Base-by-base conservation (phyloP, 2,797 vertebrate genomes). In the Tinamus major region DNA sequence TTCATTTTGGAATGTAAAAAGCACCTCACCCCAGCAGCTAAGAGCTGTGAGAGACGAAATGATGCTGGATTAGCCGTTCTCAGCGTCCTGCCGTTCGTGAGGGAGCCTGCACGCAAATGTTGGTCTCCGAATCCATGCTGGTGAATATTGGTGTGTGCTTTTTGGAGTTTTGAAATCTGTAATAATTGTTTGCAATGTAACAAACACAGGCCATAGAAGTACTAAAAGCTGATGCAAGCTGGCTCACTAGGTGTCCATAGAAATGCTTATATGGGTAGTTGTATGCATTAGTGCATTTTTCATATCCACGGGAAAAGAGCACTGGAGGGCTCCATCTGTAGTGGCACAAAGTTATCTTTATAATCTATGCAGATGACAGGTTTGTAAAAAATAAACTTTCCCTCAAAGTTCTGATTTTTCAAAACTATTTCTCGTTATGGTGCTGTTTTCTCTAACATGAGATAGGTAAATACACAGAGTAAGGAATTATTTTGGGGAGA, bases 71-170 rank as follows among this genome's bases (percentile, higher is more conserved):
- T 68, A 62, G 48, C 64, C 31, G 62, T 86, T 58, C 84, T 87
- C 59, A 61, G 23, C 0, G 0, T 76, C 33, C 51, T 93, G 69
- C 86, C 79, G 77, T 91, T 76, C 55, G 64, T 59, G 59, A 85
- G 23, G 44, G 33, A 69, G 31, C 44, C 70, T 76, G 58, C 44
- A 53, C 53, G 59, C 87, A 97, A 96, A 87, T 76, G 78, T 84
- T 63, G 76, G 77, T 90, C 90, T 92, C 89, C 12, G 18, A 94
- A 92, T 67, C 87, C 89, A 31, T 13, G 1, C 63, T 85, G 92
- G 59, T 71, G 78, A 92, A 94, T 89, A 79, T 21, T 69, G 70
- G 56, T 41, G 39, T 62, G 68, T 86, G 75, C 70, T 5, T 44
- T 92, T 59, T 87, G 48, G 74, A 93, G 87, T 49, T 95, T 82